Conservation (phyloP, 2,113 vertebrate species). For the Mobula hypostoma region DNA sequence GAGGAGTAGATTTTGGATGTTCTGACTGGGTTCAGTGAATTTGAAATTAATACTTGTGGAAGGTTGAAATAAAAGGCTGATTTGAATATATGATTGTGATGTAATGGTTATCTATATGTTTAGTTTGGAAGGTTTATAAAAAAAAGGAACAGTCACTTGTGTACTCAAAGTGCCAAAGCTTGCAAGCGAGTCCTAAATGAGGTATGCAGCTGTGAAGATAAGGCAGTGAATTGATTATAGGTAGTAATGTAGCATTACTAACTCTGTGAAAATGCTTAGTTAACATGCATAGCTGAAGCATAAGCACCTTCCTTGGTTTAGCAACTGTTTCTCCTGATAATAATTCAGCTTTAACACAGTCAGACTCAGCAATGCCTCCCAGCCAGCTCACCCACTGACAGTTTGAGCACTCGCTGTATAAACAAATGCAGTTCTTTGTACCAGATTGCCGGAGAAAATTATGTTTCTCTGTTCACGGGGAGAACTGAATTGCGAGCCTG, state of each 20-base stretch:
- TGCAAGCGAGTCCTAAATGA: neutral
- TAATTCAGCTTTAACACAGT: constrained; percentile 19
- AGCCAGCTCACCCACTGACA: constrained; percentile 17
- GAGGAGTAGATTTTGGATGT: neutral
- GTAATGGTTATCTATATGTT: neutral
- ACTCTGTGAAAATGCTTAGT: neutral
- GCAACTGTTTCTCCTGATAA: constrained; percentile 11
- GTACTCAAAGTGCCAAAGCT: neutral
- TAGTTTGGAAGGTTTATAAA: neutral
- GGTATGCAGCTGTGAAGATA: constrained; percentile 8
- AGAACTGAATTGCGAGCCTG: neutral
- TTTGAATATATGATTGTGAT: neutral
- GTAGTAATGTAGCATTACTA: neutral
- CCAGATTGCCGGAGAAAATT: neutral
- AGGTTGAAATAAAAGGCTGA: neutral
- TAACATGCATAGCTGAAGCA: constrained; percentile 20
- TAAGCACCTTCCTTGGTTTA: neutral
- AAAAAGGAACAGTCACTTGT: neutral
- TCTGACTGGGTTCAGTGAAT: neutral
- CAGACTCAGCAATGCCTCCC: neutral
- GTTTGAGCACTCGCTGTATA: neutral
- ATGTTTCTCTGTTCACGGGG: neutral
- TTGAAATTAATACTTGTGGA: neutral
- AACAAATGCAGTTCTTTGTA: constrained; percentile 15
- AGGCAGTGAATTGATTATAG: neutral